Evolutionary conservation across 2,797 vertebrate genomes (phyloP).

Genomic region (Podargus strigoides): DNA sequence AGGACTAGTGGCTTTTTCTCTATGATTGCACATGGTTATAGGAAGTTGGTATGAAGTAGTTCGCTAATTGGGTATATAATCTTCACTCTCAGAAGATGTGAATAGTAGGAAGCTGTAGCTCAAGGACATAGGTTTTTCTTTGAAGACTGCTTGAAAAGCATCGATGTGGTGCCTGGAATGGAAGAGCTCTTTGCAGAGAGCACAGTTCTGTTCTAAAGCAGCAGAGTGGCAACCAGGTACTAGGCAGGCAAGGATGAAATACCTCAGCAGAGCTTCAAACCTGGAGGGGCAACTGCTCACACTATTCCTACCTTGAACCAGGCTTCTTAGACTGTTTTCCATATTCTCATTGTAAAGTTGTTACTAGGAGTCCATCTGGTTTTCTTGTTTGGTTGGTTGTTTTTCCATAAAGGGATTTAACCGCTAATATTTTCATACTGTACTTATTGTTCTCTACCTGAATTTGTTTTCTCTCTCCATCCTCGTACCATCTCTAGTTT

Average conservation of each 20-base stretch:
- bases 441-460: background rate
- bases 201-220: background rate
- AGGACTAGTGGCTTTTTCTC: background rate
- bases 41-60: background rate
- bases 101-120: background rate
- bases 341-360: background rate
- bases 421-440: background rate
- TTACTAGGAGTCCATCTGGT: background rate
- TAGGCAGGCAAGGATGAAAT: background rate
- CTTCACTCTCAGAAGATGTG: background rate
- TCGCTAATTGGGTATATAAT: background rate
- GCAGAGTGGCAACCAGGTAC: background rate
- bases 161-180: background rate
- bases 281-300: background rate
- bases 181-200: background rate
- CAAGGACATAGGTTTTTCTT: background rate
- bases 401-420: background rate
- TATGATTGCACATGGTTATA: background rate
- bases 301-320: background rate
- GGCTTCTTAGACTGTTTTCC: background rate
- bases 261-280: background rate
- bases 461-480: background rate
- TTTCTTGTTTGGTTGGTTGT: background rate
- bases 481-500: slow-evolving; percentile 75
- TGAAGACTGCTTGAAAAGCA: background rate